Conservation (phyloP, 2,113 vertebrate species). For the Bostrychus sinensis region DNA sequence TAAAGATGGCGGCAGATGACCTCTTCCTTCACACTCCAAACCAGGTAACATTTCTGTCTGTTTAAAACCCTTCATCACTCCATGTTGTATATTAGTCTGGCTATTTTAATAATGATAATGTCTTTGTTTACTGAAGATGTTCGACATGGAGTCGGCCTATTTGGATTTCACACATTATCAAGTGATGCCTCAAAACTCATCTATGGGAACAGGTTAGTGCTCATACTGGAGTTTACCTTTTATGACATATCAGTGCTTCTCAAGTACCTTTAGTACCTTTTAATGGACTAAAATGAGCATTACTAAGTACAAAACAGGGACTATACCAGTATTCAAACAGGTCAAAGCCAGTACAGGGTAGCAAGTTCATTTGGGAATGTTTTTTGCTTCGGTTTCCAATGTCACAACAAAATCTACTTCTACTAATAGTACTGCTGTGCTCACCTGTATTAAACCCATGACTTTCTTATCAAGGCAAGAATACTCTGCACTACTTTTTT, state of each 20-base stretch:
- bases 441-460: too few relatives aligned
- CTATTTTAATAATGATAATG: not conserved
- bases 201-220: conserved; percentile 57
- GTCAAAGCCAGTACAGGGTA: not conserved
- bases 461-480: too few relatives aligned
- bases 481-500: too few relatives aligned
- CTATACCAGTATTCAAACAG: not conserved
- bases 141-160: conserved; percentile 58
- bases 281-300: not conserved
- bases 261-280: too few relatives aligned
- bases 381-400: too few relatives aligned
- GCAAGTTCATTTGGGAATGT: too few relatives aligned
- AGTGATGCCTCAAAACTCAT: conserved; percentile 21
- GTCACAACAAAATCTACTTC: too few relatives aligned
- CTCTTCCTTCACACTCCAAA: conserved; percentile 50
- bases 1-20: conserved; percentile 73
- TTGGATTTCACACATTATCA: conserved; percentile 37
- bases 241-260: too few relatives aligned
- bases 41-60: conserved; percentile 49
- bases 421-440: too few relatives aligned
- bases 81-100: too few relatives aligned
- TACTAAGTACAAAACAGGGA: not conserved
- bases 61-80: not conserved
- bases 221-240: too few relatives aligned
- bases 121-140: conserved; percentile 38